Conservation (phyloP, 2,113 vertebrate genomes). For the Xerus inauris region DNA sequence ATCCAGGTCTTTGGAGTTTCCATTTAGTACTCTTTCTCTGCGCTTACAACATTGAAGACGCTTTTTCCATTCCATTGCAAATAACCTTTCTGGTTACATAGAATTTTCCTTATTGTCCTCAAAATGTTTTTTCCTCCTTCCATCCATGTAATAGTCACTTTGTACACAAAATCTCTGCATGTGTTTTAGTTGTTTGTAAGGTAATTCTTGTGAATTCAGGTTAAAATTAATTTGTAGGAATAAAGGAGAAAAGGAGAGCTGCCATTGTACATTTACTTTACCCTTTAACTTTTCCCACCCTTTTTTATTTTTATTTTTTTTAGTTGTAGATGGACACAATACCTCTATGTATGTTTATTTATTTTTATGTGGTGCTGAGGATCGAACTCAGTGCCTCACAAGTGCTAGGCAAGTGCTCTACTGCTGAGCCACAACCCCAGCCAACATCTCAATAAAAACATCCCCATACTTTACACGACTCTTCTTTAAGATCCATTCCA, state of each 20-base stretch:
- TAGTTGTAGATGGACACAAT: too few species aligned
- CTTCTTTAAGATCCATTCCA: background rate
- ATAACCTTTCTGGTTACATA: constrained; percentile 21
- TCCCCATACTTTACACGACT: background rate
- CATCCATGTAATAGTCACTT: constrained; percentile 12
- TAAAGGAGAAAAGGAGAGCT: background rate
- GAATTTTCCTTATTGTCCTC: constrained; percentile 32
- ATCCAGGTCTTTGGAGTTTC: background rate
- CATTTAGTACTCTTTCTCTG: constrained; percentile 21
- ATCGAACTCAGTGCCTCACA: background rate
- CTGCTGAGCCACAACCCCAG: too few species aligned
- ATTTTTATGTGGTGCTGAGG: too few species aligned
- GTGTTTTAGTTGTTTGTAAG: background rate
- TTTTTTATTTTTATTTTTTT: background rate
- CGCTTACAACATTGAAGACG: background rate
- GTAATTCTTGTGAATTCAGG: background rate
- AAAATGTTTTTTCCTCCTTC: constrained; percentile 19
- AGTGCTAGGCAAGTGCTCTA: too few species aligned
- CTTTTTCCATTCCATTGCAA: background rate
- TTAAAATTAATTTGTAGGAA: constrained; percentile 47
- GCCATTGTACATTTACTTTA: background rate
- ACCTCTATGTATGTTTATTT: too few species aligned
- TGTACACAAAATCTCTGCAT: background rate
- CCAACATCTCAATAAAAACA: background rate
- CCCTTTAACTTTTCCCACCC: background rate